Evolutionary conservation across 1,140 invertebrate species (phyloP), one percentile per base, ranked within the genome.

Genomic region (Battus philenor): DNA sequence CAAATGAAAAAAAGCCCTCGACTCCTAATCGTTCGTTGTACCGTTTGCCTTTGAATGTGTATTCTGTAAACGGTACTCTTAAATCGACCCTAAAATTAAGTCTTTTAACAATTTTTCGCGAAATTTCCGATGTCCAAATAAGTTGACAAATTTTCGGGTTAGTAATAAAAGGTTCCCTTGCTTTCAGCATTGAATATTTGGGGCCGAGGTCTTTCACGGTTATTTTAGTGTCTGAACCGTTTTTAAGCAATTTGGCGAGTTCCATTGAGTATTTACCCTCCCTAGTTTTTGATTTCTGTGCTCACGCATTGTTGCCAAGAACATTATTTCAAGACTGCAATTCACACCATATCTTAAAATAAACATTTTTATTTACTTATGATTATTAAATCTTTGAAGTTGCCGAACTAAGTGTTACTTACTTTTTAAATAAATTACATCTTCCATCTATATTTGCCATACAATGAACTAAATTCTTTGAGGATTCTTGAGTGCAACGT

Each of bases 241-340:
- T 33, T 34, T 75, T 85, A 8, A 91, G 49, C 39, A 84, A 71
- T 9, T 61, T 86, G 0, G 83, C 88, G 3, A 91, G 33, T 31
- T 89, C 77, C 31, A 91, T 73, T 0, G 89, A 89, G 0, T 74
- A 58, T 41, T 87, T 71, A 12, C 85, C 8, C 75, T 86, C 0
- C 79, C 91, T 22, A 93, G 77, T 30, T 88, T 86, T 17, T 85
- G 68, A 1, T 72, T 60, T 16, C 87, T 76, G 26, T 87, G 86
- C 5, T 80, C 62, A 0, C 81, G 74, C 6, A 87, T 41, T 0
- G 89, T 90, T 4, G 83, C 88, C 7, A 92, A 44, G 50, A 92
- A 92, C 90, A 92, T 91, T 8, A 92, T 63, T 68, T 93, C 91
- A 7, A 91, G 57, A n/a, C 90, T 84, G 49, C 89, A 90, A 24